Evolutionary conservation across 2,797 vertebrate genomes (phyloP), one percentile per base, ranked within the genome.

Genomic region (Pipistrellus pygmaeus): DNA sequence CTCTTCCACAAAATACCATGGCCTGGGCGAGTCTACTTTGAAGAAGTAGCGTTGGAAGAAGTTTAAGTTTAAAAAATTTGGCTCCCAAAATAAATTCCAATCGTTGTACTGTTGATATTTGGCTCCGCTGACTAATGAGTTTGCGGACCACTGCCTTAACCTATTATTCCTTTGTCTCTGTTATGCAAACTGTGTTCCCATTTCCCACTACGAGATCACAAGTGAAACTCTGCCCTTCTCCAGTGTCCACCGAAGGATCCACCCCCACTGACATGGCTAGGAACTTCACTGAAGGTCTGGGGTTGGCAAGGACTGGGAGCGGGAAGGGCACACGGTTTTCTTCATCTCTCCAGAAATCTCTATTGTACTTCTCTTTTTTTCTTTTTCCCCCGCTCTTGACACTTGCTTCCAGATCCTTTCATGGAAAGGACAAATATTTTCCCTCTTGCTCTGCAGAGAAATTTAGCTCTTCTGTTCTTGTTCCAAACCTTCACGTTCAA

Each of bases 401-500:
- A 30, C 71, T 35, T 8, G 78, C 60, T 71, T 90, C 21, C 5
- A 41, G 35, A 68, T 91, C 82, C 46, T 88, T 88, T 85, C 77
- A 78, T 94, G 72, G 64, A 9, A 68, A 85, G 6, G 30, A 12
- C 14, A 75, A 82, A 72, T 53, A 9, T 80, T 71, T 83, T 68
- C 30, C 30, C 41, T 82, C 55, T 41, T 69, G 44, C 25, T 64
- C 17, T 38, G 18, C 32, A 30, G 11, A 85, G 13, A 88, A 57
- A 55, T 81, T 32, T 75, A 69, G 1, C 44, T 88, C 62, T 53
- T 95, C 72, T 44, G 17, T 73, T 60, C 68, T 68, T 80, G 8
- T 90, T 94, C 55, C 77, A 78, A 72, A 55, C 44, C 68, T 93
- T 62, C 38, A 2, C 53, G 69, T 8, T 60, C 62, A 89, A 87